Conservation (phyloP, 2,113 vertebrate species). For the Dicentrarchus labrax region DNA sequence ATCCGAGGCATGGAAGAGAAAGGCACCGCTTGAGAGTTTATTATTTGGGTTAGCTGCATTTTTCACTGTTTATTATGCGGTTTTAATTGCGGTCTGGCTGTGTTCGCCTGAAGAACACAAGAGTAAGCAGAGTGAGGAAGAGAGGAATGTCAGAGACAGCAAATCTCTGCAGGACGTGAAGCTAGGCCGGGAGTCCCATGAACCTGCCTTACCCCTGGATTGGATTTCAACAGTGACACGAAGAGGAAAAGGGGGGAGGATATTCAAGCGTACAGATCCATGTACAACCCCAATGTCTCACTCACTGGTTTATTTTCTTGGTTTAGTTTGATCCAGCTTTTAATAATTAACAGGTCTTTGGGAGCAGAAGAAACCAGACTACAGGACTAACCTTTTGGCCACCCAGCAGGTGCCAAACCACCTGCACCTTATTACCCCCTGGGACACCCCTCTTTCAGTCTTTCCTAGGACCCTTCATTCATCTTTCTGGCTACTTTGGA, state of each 20-base stretch:
- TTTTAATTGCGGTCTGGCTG: conserved; percentile 65
- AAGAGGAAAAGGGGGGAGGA: conserved; percentile 18
- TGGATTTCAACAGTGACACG: conserved; percentile 66
- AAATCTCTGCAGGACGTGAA: conserved; percentile 54
- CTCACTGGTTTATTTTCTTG: conserved; percentile 64
- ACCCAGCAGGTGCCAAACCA: conserved; percentile 71
- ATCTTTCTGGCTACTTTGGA: conserved; percentile 42
- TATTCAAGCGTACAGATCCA: conserved; percentile 11
- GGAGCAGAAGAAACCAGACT: conserved; percentile 19
- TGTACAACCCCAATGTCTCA: background rate
- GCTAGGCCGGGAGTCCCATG: conserved; percentile 29
- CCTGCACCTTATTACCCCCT: conserved; percentile 42
- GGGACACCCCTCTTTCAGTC: conserved; percentile 1
- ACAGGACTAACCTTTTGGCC: conserved; percentile 25
- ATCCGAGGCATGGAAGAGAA: conserved; percentile 33
- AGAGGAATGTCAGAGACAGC: conserved; percentile 68
- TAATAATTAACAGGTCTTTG: conserved; percentile 29
- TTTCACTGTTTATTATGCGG: conserved; percentile 72
- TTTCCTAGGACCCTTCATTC: conserved; percentile 20
- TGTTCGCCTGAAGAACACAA: conserved; percentile 29
- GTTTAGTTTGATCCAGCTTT: conserved; percentile 44
- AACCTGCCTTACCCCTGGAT: conserved; percentile 65
- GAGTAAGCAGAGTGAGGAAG: conserved; percentile 40
- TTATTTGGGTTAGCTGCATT: conserved; percentile 70
- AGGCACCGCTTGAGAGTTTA: conserved; percentile 59